Percentiles rank a stretch among this genome's conserved stretches.
These are phyloP conservation scores for Hippocampus kuda DNA, from an alignment of 2,797 vertebrate species.

Conservation along the genomic window DNA sequence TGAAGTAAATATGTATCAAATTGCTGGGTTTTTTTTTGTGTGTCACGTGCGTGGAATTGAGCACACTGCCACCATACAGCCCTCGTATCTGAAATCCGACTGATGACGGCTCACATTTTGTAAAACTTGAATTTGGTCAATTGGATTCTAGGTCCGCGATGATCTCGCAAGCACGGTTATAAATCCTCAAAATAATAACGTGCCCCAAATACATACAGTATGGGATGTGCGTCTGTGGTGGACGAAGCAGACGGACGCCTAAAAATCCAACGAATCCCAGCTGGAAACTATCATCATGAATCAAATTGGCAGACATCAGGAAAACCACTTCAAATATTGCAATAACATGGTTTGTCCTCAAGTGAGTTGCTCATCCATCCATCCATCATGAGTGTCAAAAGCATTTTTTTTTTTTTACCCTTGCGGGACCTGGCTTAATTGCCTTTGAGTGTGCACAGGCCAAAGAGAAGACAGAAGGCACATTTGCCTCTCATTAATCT, in stretches of 20 bases:
- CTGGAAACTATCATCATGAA: neutral
- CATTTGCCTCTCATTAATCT: constrained; percentile 70
- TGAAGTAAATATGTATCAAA: neutral
- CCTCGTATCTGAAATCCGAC: too few relatives aligned
- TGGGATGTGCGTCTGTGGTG: neutral
- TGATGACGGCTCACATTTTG: neutral
- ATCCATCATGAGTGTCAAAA: constrained; percentile 61
- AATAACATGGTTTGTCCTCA: constrained; percentile 51
- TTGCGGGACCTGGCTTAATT: constrained; percentile 48
- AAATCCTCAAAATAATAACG: neutral
- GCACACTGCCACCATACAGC: too few relatives aligned
- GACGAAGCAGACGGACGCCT: neutral
- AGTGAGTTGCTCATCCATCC: constrained; percentile 29
- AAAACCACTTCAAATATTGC: constrained; percentile 46
- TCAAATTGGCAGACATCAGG: constrained; percentile 29
- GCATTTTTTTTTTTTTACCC: constrained; percentile 20
- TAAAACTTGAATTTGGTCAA: neutral
- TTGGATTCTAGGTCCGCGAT: neutral
- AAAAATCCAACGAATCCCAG: neutral
- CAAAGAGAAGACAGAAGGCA: constrained; percentile 53
- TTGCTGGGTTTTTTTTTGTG: neutral
- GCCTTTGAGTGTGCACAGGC: constrained; percentile 44
- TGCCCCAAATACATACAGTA: neutral
- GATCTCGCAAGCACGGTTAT: neutral
- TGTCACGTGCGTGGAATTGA: too few relatives aligned